Base-by-base conservation (phyloP, 1,140 invertebrate species). In the Zaprionus capensis region DNA sequence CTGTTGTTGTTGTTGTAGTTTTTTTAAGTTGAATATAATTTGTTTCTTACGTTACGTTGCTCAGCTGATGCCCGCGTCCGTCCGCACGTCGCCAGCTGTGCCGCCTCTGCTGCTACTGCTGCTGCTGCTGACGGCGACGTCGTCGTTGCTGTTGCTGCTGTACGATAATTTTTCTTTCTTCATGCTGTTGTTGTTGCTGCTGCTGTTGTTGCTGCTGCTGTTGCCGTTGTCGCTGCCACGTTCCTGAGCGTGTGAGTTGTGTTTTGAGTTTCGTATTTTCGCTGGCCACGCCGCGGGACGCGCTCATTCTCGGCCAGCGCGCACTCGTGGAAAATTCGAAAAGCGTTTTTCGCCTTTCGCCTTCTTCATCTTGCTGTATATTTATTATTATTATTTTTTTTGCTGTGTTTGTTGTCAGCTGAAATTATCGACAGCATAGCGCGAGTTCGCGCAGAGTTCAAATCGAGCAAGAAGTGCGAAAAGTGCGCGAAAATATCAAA, bases 21-120 rank as follows among this genome's bases (percentile, higher is more conserved):
- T 68, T 68, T 76, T 85, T 82, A 91, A 86, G 82, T 86, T 80
- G 85, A 88, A 88, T 83, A 87, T 87, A 84, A 84, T 88, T 87
- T 87, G 84, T 81, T 85, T 85, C 82, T 81, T 78, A 85, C 81
- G 81, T 80, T 80, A 82, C 81, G 75, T 57, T 78, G 80, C 81
- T 75, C 71, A 69, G 64, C 79, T 76, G 68, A 76, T 76, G 73
- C 17, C 68, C 55, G 73, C 53, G 65, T 28, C 38, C 70, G 70
- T 36, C 41, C 12, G 44, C 28, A 12, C n/a, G 24, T 26, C 26
- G 57, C 67, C 56, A 46, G 20, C 62, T 36, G 53, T 9, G 11
- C 62, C 36, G 55, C 46, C 24, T 15, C 46, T 31, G 20, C 14
- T 22, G 46, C 28, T 41, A 15, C 38, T 41, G 28, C 28, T 31